Evolutionary conservation across 2,113 vertebrate genomes (phyloP), one percentile per base, ranked within the genome.

Genomic region (Dromas ardeola): DNA sequence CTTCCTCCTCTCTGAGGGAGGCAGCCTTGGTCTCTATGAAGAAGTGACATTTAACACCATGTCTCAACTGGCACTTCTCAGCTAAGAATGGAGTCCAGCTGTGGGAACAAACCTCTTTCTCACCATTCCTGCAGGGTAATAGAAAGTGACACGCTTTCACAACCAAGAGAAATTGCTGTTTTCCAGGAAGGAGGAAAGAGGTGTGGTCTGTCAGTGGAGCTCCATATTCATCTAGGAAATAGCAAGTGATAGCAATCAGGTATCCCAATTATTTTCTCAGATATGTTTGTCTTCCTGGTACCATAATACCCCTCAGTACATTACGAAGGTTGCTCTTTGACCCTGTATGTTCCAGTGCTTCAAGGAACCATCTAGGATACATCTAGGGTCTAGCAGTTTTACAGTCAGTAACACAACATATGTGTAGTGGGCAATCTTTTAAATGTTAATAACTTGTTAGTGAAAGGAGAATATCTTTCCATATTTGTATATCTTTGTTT

Each of bases 131-230:
- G 4, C 32, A n/a, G 9, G 13, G 17, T 13, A 25, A 22, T 17
- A 76, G 34, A 49, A 90, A 79, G 55, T 1, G 1, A 9, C 13
- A 36, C 0, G 0, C 5, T 19, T 66, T 50, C 40, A 59, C 11
- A 69, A 34, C 9, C 13, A 52, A 49, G 10, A 4, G 13, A 67
- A 76, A 43, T 81, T 82, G 5, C 5, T 85, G 10, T n/a, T 81
- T 79, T 87, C n/a, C 47, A 50, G 40, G n/a, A 77, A 65, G 17
- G 6, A 61, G 13, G 9, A 55, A 67, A 93, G 34, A 52, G 14
- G 0, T 55, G 6, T 0, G 0, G 5, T 72, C n/a, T 69, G 17
- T 29, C 26, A 63, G 9, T 32, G 61, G 18, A 77, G 3, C 10
- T 77, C 27, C 49, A 38, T 21, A 29, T 52, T 83, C 5, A 69